Evolutionary conservation across 1,140 invertebrate species (phyloP), one percentile per base, ranked within the genome.

Genomic region (Brachionus rubens): DNA sequence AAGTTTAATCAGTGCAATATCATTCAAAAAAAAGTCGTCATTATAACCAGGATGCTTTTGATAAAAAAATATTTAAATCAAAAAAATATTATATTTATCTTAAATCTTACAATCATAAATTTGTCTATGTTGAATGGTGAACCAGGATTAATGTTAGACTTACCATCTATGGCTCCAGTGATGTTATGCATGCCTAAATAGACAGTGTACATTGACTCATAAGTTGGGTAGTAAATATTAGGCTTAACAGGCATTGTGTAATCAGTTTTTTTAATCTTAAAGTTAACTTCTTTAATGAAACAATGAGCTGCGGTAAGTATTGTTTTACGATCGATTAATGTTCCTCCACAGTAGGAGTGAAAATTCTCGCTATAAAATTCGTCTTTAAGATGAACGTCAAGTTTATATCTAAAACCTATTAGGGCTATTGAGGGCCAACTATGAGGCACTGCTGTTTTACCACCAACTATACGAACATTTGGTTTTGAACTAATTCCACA

Each of bases 221-320:
- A 50, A 19, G 46, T 72, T 36, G 68, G 68, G 33, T 33, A 19
- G 19, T 40, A 72, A n/a, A 12, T 36, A 26, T 72, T 72, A 12
- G 68, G 68, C 3, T 30, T 33, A 9, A 75, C 50, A n/a, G n/a
- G n/a, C n/a, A 10, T 24, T 75, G 24, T 33, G n/a, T 43, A 33
- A 12, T 16, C 26, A 56, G 10, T n/a, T 75, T 7, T 26, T 33
- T 12, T 21, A 19, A 54, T 50, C 40, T n/a, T 7, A 72, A 72
- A 72, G 4, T 6, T 16, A 19, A 30, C 43, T 9, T 72, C 30
- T 5, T 2, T 41, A 12, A 72, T 14, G 33, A 56, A 54, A 40
- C 77, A 77, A 59, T 77, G 77, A 16, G 70, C 77, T 33, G 77
- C 70, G n/a, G 77, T 77, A 14, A 77, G 10, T 10, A 77, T 16